These are phyloP conservation scores for Austrolebias charrua DNA, from an alignment of 2,797 vertebrate genomes.

Conservation along the genomic window DNA sequence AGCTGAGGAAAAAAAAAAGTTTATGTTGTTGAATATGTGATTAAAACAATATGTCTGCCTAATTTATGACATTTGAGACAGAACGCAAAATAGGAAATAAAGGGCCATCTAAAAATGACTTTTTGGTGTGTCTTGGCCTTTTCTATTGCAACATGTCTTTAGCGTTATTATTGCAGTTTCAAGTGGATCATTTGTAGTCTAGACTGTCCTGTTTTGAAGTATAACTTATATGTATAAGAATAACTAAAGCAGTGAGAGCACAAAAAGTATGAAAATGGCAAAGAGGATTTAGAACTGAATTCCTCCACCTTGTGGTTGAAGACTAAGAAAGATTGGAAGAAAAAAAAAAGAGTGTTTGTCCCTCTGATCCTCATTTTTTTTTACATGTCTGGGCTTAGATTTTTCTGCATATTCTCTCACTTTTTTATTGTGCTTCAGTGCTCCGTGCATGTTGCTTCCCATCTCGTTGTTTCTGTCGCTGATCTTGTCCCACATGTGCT, in stretches of 20 bases:
- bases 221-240: background rate
- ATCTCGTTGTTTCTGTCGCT: constrained; percentile 76
- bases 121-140: background rate
- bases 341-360: constrained; percentile 64
- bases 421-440: constrained; percentile 79
- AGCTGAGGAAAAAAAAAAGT: too few relatives aligned
- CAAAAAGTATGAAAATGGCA: constrained; percentile 62
- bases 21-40: too few relatives aligned
- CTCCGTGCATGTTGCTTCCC: constrained; percentile 76
- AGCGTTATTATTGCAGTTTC: constrained; percentile 12
- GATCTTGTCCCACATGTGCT: constrained; percentile 78
- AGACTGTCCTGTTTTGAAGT: constrained; percentile 42
- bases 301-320: constrained; percentile 63
- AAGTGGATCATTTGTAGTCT: constrained; percentile 45
- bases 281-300: constrained; percentile 60
- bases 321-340: constrained; percentile 23
- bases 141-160: constrained; percentile 1
- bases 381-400: constrained; percentile 83
- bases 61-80: too few relatives aligned
- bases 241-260: constrained; percentile 39
- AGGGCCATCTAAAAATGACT: too few relatives aligned
- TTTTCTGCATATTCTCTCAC: constrained; percentile 80
- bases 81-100: too few relatives aligned
- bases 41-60: too few relatives aligned
- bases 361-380: constrained; percentile 76